A percentile compares a stretch with the other conserved stretches of the same genome.
Conservation (phyloP, 1,140 invertebrate genomes). For the Colletes gigas region DNA sequence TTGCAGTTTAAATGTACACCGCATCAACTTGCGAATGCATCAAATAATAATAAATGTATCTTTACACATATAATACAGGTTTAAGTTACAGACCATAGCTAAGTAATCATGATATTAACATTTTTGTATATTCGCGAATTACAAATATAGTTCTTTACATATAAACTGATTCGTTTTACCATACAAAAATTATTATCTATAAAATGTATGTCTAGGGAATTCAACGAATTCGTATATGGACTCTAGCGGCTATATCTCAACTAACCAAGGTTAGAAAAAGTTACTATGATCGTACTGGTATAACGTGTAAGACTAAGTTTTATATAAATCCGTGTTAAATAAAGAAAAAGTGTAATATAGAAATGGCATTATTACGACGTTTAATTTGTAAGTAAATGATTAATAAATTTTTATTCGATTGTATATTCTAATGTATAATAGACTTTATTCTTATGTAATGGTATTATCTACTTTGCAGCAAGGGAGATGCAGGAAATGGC, state of each 20-base stretch:
- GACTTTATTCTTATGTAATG: conserved; percentile 67
- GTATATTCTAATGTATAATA: no score
- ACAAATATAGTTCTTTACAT: neutral
- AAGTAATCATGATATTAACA: neutral
- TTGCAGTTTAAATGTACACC: neutral
- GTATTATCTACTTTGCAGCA: conserved; percentile 35
- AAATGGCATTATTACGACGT: neutral
- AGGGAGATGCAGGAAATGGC: conserved; percentile 82
- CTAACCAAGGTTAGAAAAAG: neutral
- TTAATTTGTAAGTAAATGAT: conserved; percentile 23
- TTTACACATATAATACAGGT: neutral
- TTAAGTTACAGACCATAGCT: neutral
- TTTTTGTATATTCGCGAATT: neutral
- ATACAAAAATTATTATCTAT: no score
- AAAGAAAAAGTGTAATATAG: neutral
- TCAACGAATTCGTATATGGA: neutral
- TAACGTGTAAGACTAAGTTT: neutral
- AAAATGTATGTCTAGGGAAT: neutral
- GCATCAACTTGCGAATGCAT: neutral
- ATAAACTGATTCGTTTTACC: neutral
- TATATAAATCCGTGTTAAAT: neutral
- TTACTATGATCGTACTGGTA: neutral
- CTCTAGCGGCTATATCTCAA: neutral
- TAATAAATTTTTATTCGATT: neutral
- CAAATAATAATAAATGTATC: neutral